Conservation (phyloP, 2,888 invertebrate genomes). For the Athrips mouffetella region DNA sequence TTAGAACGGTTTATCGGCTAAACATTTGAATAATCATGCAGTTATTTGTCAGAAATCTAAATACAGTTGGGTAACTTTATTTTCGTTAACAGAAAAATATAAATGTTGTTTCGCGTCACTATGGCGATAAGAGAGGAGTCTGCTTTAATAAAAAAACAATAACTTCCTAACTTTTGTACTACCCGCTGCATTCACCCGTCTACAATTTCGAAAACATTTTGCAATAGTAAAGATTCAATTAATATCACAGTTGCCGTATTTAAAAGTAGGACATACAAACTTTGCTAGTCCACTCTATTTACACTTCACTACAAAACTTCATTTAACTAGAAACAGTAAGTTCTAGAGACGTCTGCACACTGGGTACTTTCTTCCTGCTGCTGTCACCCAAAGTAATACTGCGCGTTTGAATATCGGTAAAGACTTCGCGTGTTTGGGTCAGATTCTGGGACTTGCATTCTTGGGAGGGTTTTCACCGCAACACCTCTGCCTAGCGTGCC, state of each 20-base stretch:
- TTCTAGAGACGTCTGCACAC: slow-evolving; percentile 74
- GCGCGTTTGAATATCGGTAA: slow-evolving; percentile 81
- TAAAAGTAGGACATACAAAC: slow-evolving; percentile 72
- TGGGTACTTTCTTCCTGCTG: slow-evolving; percentile 56
- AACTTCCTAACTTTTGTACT: background rate
- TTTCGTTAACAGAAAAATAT: too few species aligned
- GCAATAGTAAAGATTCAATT: slow-evolving; percentile 70
- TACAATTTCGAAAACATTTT: slow-evolving; percentile 50
- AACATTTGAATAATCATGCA: too few species aligned
- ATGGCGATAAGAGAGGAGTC: slow-evolving; percentile 1
- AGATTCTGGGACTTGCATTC: slow-evolving; percentile 70
- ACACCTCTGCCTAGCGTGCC: slow-evolving; percentile 68
- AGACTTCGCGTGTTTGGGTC: slow-evolving; percentile 80
- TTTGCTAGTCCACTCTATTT: slow-evolving; percentile 45
- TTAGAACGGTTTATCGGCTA: too few species aligned
- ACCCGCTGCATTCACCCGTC: slow-evolving; percentile 30
- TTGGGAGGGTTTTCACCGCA: slow-evolving; percentile 66
- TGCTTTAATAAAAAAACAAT: slow-evolving; percentile 7
- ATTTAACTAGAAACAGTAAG: slow-evolving; percentile 77
- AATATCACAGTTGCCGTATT: slow-evolving; percentile 77
- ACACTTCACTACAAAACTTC: slow-evolving; percentile 56
- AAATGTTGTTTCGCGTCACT: too few species aligned
- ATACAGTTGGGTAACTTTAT: too few species aligned
- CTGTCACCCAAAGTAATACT: slow-evolving; percentile 88
- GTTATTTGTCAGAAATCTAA: too few species aligned